phyloP scores from a whole-genome alignment of 1,140 invertebrate genomes.

The Spodoptera frugiperda region DNA sequence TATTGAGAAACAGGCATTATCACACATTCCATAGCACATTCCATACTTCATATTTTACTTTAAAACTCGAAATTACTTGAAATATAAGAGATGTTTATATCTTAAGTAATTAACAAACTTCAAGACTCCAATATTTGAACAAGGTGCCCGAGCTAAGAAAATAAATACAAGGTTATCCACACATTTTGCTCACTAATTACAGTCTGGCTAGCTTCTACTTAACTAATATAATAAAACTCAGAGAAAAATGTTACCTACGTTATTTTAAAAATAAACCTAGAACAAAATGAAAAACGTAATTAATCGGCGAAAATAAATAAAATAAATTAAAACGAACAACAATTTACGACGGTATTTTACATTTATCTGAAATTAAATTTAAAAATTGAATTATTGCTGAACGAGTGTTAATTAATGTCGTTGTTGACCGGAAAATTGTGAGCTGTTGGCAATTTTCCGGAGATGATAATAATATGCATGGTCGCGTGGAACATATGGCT shows the following conservation, averaged over 20 bases:
- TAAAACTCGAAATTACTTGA: background rate
- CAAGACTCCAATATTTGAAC: background rate
- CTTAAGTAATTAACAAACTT: background rate
- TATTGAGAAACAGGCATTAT: background rate
- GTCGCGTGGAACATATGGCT: background rate
- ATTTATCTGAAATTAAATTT: background rate
- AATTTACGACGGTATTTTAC: background rate
- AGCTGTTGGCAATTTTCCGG: constrained; percentile 20
- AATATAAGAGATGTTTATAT: background rate
- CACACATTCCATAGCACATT: too few species aligned
- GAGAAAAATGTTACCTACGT: constrained; percentile 20
- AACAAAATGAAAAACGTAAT: constrained; percentile 65
- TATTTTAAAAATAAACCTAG: constrained; percentile 80
- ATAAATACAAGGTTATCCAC: constrained; percentile 5
- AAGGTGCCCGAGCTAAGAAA: constrained; percentile 4
- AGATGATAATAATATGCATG: constrained; percentile 12
- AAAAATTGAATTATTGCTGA: background rate
- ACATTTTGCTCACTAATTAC: constrained; percentile 10
- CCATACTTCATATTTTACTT: background rate
- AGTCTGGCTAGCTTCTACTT: constrained; percentile 19
- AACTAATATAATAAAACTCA: constrained; percentile 9
- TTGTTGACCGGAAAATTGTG: constrained; percentile 10
- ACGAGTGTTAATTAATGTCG: constrained; percentile 7
- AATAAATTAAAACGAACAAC: constrained; percentile 3
- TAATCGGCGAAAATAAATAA: constrained; percentile 10